A percentile compares a stretch with the other conserved stretches of the same genome.
phyloP scores from a whole-genome alignment of 2,797 vertebrate genomes.

The Phylloscopus collybita region DNA sequence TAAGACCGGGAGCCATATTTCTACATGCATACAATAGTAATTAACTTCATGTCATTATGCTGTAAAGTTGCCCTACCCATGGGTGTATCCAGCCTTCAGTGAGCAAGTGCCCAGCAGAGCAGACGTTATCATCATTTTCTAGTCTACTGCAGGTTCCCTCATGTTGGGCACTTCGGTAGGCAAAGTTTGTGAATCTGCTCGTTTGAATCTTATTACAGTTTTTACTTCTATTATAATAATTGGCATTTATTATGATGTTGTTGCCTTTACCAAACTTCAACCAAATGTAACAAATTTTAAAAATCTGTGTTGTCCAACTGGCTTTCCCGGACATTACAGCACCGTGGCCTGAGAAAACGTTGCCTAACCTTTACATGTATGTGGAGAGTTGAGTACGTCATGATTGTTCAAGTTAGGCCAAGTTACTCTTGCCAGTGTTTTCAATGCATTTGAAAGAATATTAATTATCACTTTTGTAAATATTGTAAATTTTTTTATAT shows the following conservation, averaged over 20 bases:
- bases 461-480: neutral
- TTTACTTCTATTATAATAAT: neutral
- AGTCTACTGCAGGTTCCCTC: constrained; percentile 21
- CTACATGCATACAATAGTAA: neutral
- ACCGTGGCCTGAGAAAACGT: neutral
- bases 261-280: neutral
- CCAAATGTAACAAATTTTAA: neutral
- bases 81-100: constrained; percentile 17
- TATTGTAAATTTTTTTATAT: neutral
- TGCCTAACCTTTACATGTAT: neutral
- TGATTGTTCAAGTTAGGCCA: neutral
- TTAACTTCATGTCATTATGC: constrained; percentile 25
- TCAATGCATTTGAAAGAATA: neutral
- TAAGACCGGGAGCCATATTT: neutral
- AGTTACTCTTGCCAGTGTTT: neutral
- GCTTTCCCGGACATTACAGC: neutral
- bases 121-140: neutral
- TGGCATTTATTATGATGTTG: neutral
- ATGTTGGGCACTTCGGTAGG: neutral
- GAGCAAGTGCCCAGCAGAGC: neutral
- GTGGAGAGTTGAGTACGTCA: neutral
- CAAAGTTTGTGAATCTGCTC: neutral
- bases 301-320: neutral
- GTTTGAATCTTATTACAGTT: neutral
- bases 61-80: constrained; percentile 44